These are phyloP conservation scores for Ahaetulla prasina DNA, from an alignment of 2,113 vertebrate species.

Conservation along the genomic window DNA sequence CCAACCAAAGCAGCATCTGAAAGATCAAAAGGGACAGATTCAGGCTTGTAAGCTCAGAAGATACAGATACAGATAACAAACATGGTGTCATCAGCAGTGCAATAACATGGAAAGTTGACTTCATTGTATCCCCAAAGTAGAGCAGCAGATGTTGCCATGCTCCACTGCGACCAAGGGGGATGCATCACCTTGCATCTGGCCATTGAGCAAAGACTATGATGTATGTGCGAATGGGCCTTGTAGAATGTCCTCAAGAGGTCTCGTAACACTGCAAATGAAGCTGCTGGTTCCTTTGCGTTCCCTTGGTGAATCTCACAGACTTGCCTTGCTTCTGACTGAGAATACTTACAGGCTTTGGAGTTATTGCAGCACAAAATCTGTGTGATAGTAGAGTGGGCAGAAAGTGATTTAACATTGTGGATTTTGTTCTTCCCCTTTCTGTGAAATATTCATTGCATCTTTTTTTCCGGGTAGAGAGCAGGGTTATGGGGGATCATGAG, in stretches of 20 bases:
- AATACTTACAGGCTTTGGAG: neutral
- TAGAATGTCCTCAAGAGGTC: neutral
- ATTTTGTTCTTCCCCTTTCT: neutral
- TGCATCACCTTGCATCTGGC: neutral
- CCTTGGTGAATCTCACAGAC: neutral
- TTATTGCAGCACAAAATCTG: neutral
- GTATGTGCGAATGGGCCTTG: neutral
- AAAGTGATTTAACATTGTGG: neutral
- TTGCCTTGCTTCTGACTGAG: neutral
- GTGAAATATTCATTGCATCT: neutral
- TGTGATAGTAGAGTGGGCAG: neutral
- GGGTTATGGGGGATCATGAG: neutral
- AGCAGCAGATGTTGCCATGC: neutral
- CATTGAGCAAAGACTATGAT: neutral
- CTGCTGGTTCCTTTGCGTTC: neutral
- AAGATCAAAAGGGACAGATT: neutral
- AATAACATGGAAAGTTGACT: neutral
- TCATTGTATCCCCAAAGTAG: neutral
- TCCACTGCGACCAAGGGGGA: neutral
- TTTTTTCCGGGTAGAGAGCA: neutral
- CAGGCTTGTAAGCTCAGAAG: neutral
- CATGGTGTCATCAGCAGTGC: neutral
- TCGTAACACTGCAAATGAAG: neutral
- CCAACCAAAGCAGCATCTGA: neutral
- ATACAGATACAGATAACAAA: neutral